Base-by-base conservation (phyloP, 1,140 invertebrate species). In the Stegodyphus dumicola region DNA sequence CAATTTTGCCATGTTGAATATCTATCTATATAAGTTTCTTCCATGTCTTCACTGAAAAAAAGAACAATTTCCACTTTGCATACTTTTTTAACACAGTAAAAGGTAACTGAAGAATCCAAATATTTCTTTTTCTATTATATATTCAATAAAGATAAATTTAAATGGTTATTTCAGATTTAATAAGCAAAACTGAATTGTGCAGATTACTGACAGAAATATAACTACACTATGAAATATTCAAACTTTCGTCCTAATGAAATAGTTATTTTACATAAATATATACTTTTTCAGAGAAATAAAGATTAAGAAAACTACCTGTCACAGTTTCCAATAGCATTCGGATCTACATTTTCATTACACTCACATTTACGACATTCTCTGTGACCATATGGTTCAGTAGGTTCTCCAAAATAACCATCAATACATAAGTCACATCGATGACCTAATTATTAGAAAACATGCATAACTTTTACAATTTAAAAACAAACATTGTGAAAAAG, bases 331-430 rank as follows among this genome's bases (percentile, higher is more conserved):
- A 98, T 78, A 17, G 88, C 87, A 77, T 89, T 89, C 4, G 76
- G 65, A 71, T 89, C 98, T 52, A 99, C 96, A 89, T 99, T 99
- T 56, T 94, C 94, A 90, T 98, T 99, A 89, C 98, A 99, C 71
- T 96, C 95, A 89, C 98, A 99, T 83, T 93, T 93, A 88, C 93
- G 92, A 90, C 98, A 99, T 6, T 93, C 91, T 54, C 92, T 91
- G 6, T 92, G 90, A 64, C 90, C 96, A 93, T 93, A 92, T 52
- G 92, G 90, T 6, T 95, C 94, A 3, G 92, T 92, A 0, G 97
- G 93, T 92, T 98, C 81, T 15, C 87, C 88, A 87, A 54, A 88
- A 73, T 95, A 99, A 60, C 98, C 98, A 91, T 99, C 97, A 13
- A 96, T 95, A 89, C 98, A 99, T 49, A 95, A 92, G 87, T 99